Evolutionary conservation across 53 echinoderm and acorn worm species (phyloP).

Genomic region (Actinopyga echinites): DNA sequence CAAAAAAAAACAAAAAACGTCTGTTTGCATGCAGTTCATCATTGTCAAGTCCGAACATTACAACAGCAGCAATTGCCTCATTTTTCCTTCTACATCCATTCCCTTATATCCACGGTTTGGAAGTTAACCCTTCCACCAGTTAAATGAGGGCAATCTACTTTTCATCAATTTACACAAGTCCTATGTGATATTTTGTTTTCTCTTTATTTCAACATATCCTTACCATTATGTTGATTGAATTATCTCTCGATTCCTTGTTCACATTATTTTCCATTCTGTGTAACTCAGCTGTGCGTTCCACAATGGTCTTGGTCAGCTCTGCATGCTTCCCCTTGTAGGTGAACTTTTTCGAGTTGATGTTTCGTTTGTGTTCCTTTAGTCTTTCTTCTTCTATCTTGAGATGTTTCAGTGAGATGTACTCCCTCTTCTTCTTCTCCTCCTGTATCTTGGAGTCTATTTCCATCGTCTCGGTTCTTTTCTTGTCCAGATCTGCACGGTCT

Average conservation of each 20-base stretch:
- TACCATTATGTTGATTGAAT: constrained; percentile 16
- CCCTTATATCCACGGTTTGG: too few species aligned
- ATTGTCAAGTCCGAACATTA: too few species aligned
- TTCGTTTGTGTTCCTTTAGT: constrained; percentile 8
- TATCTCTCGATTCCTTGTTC: constrained; percentile 13
- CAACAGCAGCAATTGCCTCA: too few species aligned
- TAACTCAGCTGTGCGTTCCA: neutral
- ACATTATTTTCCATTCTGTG: neutral
- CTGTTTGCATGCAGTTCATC: too few species aligned
- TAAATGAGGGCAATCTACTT: too few species aligned
- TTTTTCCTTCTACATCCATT: too few species aligned
- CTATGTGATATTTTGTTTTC: too few species aligned
- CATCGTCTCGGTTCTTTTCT: constrained; percentile 29
- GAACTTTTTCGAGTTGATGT: constrained; percentile 22
- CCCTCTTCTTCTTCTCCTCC: neutral
- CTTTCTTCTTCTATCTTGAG: constrained; percentile 20
- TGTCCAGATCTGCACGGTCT: constrained; percentile 13
- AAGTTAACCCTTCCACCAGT: too few species aligned
- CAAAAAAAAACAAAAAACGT: too few species aligned
- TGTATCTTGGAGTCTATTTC: constrained; percentile 5
- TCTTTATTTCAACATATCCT: neutral
- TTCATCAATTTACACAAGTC: too few species aligned
- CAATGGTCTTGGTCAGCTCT: constrained; percentile 29
- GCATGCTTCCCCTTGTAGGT: constrained; percentile 1
- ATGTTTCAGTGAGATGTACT: neutral